Percentiles rank a stretch among this genome's conserved stretches.
These are phyloP conservation scores for Iphiclides podalirius DNA, from an alignment of 2,888 invertebrate species.

Conservation along the genomic window DNA sequence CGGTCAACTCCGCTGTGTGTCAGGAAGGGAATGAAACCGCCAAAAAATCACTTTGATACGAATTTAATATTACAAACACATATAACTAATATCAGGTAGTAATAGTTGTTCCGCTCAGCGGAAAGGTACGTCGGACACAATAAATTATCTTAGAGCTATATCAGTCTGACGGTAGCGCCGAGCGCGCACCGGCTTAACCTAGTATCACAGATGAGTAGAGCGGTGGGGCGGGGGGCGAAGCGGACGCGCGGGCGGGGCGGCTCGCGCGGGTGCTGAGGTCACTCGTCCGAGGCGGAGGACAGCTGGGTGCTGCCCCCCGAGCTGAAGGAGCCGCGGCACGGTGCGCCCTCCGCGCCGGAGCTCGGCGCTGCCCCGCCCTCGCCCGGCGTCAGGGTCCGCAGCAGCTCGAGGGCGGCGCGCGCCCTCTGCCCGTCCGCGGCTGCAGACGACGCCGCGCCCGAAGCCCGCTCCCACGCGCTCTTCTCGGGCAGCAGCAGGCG, in stretches of 20 bases:
- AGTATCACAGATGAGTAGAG: conserved; percentile 79
- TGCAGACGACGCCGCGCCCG: conserved; percentile 77
- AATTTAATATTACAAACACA: conserved; percentile 55
- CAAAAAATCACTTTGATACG: conserved; percentile 67
- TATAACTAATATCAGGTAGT: conserved; percentile 68
- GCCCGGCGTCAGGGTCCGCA: conserved; percentile 67
- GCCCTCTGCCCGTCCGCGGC: conserved; percentile 73
- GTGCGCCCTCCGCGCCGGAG: conserved; percentile 46
- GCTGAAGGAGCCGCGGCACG: conserved; percentile 82
- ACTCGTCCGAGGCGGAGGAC: conserved; percentile 82
- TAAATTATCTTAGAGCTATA: conserved; percentile 74
- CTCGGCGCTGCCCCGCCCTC: conserved; percentile 41
- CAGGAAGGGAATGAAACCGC: conserved; percentile 45
- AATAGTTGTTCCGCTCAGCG: conserved; percentile 74
- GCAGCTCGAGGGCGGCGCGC: conserved; percentile 63
- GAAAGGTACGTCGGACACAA: conserved; percentile 75
- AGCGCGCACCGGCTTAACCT: conserved; percentile 73
- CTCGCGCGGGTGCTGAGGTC: conserved; percentile 47
- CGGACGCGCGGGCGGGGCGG: conserved; percentile 50
- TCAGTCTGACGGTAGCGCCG: conserved; percentile 78
- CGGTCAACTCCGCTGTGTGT: conserved; percentile 26
- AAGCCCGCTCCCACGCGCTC: conserved; percentile 75
- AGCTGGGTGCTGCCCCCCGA: conserved; percentile 83
- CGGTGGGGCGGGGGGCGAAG: conserved; percentile 72
- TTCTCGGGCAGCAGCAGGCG: conserved; percentile 63